phyloP scores from a whole-genome alignment of 2,797 vertebrate species.

The Halcyon smyrnensis region DNA sequence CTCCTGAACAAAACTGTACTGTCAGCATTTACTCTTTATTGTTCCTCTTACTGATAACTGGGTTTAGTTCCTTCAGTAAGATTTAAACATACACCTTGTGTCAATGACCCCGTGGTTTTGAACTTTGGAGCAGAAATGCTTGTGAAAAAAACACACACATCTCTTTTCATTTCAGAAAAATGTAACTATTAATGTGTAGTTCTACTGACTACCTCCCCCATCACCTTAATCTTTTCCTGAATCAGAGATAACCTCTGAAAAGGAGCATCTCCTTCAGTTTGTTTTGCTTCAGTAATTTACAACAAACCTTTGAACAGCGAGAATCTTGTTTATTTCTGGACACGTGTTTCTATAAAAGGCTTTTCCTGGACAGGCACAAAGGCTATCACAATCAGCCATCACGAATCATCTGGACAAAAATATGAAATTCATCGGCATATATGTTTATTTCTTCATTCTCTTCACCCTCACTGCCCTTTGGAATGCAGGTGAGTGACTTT shows the following conservation, averaged over 20 bases:
- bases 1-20: background rate
- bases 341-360: background rate
- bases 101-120: background rate
- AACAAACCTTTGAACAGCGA: conserved; percentile 50
- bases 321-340: conserved; percentile 1
- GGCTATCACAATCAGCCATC: background rate
- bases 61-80: background rate
- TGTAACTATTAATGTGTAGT: background rate
- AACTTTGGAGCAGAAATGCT: conserved; percentile 30
- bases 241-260: background rate
- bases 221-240: background rate
- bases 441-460: background rate
- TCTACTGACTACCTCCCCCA: background rate
- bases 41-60: background rate
- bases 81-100: background rate
- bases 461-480: background rate
- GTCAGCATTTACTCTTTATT: conserved; percentile 17
- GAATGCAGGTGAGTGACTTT: conserved; percentile 54
- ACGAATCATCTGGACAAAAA: background rate
- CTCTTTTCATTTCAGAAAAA: background rate
- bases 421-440: background rate
- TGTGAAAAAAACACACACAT: background rate
- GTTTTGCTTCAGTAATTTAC: conserved; percentile 15
- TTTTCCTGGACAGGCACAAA: background rate
- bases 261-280: background rate